Conservation (phyloP, 2,888 invertebrate genomes). For the Eubasilissa splendida region DNA sequence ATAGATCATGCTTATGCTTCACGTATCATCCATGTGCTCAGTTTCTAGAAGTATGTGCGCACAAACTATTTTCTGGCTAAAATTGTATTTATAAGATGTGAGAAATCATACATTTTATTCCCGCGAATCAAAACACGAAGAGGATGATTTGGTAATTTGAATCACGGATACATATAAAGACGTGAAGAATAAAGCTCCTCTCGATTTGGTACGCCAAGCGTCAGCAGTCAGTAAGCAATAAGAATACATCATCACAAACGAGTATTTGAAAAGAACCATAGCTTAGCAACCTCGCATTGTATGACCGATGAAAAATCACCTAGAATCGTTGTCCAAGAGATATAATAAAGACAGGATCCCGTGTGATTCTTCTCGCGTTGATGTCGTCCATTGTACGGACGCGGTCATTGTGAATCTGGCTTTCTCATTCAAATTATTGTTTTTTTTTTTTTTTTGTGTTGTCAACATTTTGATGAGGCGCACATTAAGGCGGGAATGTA, state of each 20-base stretch:
- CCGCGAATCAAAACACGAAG: too few relatives aligned
- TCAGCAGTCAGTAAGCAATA: not conserved
- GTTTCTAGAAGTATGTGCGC: too few relatives aligned
- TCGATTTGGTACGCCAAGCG: not conserved
- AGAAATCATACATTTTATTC: too few relatives aligned
- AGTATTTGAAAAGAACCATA: slow-evolving; percentile 27
- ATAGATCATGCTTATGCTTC: too few relatives aligned
- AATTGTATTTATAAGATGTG: too few relatives aligned
- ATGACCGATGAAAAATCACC: slow-evolving; percentile 28
- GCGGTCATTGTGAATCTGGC: not conserved
- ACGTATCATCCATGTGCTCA: too few relatives aligned
- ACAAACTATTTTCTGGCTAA: too few relatives aligned
- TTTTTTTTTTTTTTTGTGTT: slow-evolving; percentile 18
- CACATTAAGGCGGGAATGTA: not conserved
- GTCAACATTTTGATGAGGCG: slow-evolving; percentile 22
- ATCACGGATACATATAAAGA: too few relatives aligned
- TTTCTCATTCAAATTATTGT: slow-evolving; percentile 31
- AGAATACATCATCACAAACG: slow-evolving; percentile 27
- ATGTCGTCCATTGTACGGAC: slow-evolving; percentile 12
- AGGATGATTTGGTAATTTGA: too few relatives aligned
- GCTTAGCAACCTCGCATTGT: slow-evolving; percentile 25
- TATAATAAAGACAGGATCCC: slow-evolving; percentile 26
- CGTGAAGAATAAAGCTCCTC: not conserved
- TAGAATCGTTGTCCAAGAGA: slow-evolving; percentile 6
- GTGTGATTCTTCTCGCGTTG: slow-evolving; percentile 14